Evolutionary conservation across 2,797 vertebrate genomes (phyloP).

Genomic region (Takifugu rubripes): DNA sequence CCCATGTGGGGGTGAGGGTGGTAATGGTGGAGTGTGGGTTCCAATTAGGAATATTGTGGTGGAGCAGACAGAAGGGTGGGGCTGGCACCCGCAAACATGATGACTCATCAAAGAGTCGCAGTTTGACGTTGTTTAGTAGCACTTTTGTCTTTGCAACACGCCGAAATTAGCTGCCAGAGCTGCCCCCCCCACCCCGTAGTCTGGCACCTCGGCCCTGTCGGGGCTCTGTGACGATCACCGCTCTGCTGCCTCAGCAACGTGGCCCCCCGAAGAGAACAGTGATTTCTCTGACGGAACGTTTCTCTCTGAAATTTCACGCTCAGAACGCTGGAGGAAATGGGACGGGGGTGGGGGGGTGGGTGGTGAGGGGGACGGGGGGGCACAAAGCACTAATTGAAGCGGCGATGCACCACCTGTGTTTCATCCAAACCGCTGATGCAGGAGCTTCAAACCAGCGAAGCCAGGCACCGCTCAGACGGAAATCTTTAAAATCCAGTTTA

Average conservation of each 20-base stretch:
- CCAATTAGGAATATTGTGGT: conserved; percentile 16
- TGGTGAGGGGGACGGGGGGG: conserved; percentile 36
- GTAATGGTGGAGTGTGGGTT: conserved; percentile 9
- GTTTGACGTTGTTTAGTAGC: conserved; percentile 46
- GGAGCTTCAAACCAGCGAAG: conserved; percentile 33
- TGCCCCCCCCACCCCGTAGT: conserved; percentile 38
- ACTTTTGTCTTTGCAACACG: conserved; percentile 22
- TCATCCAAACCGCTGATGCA: conserved; percentile 49
- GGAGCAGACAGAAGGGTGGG: conserved; percentile 46
- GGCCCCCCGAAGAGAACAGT: conserved; percentile 35
- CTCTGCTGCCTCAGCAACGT: conserved; percentile 64
- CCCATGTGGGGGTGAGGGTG: conserved; percentile 5
- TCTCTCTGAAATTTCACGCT: conserved; percentile 41
- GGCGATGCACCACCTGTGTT: conserved; percentile 48
- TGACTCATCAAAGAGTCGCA: conserved; percentile 54
- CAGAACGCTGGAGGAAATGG: conserved; percentile 39
- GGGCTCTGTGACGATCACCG: conserved; percentile 58
- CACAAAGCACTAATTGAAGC: conserved; percentile 70
- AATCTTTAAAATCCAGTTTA: too few relatives aligned
- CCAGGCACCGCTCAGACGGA: conserved; percentile 11
- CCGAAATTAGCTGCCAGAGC: conserved; percentile 43
- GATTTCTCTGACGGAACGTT: conserved; percentile 40
- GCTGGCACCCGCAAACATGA: conserved; percentile 48
- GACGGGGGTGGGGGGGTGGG: conserved; percentile 20
- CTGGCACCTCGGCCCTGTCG: too few relatives aligned